Evolutionary conservation across 2,888 invertebrate genomes (phyloP).

Genomic region (Cheilosia impressa): DNA sequence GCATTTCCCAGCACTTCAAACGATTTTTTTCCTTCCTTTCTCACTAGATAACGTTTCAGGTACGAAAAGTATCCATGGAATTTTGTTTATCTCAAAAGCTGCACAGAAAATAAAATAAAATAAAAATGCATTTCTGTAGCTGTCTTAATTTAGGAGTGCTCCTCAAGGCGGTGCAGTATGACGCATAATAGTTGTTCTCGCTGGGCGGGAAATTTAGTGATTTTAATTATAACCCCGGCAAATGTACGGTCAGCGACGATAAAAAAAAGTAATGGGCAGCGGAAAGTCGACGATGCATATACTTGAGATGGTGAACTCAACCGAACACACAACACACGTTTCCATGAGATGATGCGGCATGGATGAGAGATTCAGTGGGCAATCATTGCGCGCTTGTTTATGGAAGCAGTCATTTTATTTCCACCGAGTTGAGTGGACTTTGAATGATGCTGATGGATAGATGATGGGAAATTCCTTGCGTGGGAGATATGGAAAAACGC

Average conservation of each 20-base stretch:
- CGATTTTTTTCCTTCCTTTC: background rate
- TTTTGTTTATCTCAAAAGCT: slow-evolving; percentile 1
- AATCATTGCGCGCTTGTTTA: background rate
- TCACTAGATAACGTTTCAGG: background rate
- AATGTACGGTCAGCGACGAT: background rate
- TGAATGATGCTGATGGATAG: background rate
- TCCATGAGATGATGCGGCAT: background rate
- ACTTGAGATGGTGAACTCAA: background rate
- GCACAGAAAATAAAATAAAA: background rate
- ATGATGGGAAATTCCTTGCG: background rate
- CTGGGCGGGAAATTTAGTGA: background rate
- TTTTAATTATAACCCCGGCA: slow-evolving; percentile 2
- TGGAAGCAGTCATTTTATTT: background rate
- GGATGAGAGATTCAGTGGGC: background rate
- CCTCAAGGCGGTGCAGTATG: background rate
- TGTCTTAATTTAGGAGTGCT: slow-evolving; percentile 4
- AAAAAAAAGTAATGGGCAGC: background rate
- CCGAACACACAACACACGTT: background rate
- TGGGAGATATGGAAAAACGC: background rate
- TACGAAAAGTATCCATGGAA: background rate
- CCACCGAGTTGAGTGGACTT: background rate
- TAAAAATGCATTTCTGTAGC: background rate
- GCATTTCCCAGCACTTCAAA: background rate
- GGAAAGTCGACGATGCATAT: background rate
- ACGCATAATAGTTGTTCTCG: slow-evolving; percentile 1